Base-by-base conservation (phyloP, 2,888 invertebrate genomes). In the Ernsta delagoae region DNA sequence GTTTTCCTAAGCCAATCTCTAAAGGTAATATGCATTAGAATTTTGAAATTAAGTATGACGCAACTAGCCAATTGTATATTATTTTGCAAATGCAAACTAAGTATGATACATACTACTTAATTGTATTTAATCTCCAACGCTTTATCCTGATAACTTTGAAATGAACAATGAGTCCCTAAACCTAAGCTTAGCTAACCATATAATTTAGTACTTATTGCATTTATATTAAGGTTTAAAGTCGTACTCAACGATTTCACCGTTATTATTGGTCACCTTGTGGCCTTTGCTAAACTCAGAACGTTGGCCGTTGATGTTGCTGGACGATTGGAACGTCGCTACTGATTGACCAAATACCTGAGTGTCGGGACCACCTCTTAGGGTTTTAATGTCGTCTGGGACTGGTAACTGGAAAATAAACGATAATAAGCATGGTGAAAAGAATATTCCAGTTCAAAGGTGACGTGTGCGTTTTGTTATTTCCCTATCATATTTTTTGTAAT, bases 231-330 rank as follows among this genome's bases (percentile, higher is more conserved):
- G 60, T 31, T 31, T 45, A 12, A 61, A 61, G 48, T 61, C 31
- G 12, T 48, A 34, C 16, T 61, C 60, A 6, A 1, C 31, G 7
- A 61, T 34, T 7, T 61, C 31, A 8, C 60, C 60, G 48, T 61
- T 34, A 45, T 61, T 48, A 24, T 61, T 61, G 60, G 12, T 31
- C 31, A 61, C 60, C 31, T 45, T 34, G 11, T 61, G 60, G 31
- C 60, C 45, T n/a, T 31, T n/a, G n/a, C 45, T 60, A 4, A 60
- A 60, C 5, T 60, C 60, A 5, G 60, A 45, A 8, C 31, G 45
- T 16, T 34, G 60, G 5, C 60, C 60, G 9, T 60, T 34, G 45
- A 60, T n/a, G 5, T 45, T 34, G n/a, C 60, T 43, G n/a, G 45
- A 48, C 3, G 60, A 45, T 31, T 45, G 24, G 34, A 5, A 60